Evolutionary conservation across 2,797 vertebrate species (phyloP).

Genomic region (Neostethus bicornis): DNA sequence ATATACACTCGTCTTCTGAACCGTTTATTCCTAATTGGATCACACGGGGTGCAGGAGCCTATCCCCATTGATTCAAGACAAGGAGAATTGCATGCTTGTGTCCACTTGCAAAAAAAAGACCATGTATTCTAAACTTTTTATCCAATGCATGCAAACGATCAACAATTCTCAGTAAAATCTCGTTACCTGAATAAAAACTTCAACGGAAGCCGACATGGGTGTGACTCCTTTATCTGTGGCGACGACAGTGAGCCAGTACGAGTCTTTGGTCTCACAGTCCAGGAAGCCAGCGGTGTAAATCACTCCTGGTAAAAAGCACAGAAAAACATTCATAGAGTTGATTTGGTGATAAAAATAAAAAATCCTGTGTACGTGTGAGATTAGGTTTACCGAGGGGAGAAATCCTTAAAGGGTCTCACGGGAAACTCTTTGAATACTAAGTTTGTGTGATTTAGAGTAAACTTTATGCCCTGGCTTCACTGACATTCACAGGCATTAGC

Average conservation of each 20-base stretch:
- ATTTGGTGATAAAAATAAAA: slow-evolving; percentile 30
- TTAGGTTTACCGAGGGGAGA: slow-evolving; percentile 38
- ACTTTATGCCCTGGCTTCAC: slow-evolving; percentile 60
- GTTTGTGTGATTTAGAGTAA: slow-evolving; percentile 48
- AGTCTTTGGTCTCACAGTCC: slow-evolving; percentile 90
- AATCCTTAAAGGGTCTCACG: slow-evolving; percentile 37
- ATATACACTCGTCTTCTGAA: no score
- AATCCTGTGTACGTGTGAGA: slow-evolving; percentile 23
- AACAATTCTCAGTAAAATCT: not conserved
- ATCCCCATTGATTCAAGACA: no score
- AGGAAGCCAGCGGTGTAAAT: slow-evolving; percentile 93
- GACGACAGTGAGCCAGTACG: slow-evolving; percentile 93
- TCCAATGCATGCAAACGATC: slow-evolving; percentile 10
- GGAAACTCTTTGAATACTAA: slow-evolving; percentile 52
- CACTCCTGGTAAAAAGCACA: slow-evolving; percentile 80
- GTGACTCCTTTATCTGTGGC: slow-evolving; percentile 90
- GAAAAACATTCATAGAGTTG: slow-evolving; percentile 44
- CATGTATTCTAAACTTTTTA: not conserved
- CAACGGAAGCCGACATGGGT: slow-evolving; percentile 89
- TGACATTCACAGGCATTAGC: slow-evolving; percentile 75
- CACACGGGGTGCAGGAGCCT: no score
- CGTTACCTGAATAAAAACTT: slow-evolving; percentile 90
- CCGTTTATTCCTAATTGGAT: no score
- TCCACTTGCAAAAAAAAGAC: not conserved
- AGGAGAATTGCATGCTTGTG: no score